phyloP scores from a whole-genome alignment of 2,113 vertebrate species.

The Mustelus asterias region DNA sequence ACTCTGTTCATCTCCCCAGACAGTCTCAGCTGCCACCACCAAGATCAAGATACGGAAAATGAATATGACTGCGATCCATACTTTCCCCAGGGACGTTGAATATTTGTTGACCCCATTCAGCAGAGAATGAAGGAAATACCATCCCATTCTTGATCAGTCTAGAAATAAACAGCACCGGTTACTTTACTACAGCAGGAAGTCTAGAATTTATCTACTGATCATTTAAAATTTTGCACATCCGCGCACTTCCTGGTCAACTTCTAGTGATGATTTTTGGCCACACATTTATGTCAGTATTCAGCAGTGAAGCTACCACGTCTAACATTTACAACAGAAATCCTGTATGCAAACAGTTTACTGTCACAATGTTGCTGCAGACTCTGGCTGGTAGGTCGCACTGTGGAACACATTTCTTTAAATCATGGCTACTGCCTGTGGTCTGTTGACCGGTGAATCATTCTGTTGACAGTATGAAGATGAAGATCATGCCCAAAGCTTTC shows the following conservation, averaged over 20 bases:
- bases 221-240: background rate
- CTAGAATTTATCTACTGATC: background rate
- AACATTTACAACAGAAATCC: background rate
- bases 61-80: constrained; percentile 41
- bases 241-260: background rate
- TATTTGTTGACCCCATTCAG: constrained; percentile 55
- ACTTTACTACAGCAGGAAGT: background rate
- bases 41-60: constrained; percentile 41
- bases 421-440: background rate
- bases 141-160: constrained; percentile 20
- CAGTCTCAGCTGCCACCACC: constrained; percentile 40
- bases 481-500: background rate
- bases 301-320: background rate
- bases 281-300: background rate
- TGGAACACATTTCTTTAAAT: background rate
- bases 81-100: constrained; percentile 41
- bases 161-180: constrained; percentile 11
- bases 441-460: background rate
- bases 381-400: background rate
- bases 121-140: constrained; percentile 42
- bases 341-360: background rate
- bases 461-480: background rate
- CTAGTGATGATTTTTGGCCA: background rate
- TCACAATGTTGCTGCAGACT: background rate
- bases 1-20: constrained; percentile 43